Evolutionary conservation across 2,797 vertebrate species (phyloP).

Genomic region (Denticeps clupeoides): DNA sequence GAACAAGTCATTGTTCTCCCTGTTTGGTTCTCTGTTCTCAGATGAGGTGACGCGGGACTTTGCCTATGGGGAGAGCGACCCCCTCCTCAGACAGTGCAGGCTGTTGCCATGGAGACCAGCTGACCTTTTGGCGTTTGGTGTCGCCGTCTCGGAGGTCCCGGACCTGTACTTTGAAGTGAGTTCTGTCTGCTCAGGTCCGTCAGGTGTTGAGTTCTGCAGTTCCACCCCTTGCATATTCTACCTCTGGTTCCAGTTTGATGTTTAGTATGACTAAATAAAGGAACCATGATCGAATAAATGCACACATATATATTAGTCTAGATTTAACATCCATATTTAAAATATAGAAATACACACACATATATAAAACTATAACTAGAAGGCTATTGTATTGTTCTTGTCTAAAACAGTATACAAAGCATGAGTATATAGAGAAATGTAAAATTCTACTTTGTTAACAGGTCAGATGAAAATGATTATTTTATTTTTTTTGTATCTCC

Average conservation of each 20-base stretch:
- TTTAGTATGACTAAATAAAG: no score
- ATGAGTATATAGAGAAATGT: background rate
- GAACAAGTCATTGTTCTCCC: background rate
- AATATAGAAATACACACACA: no score
- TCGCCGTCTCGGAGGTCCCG: slow-evolving; percentile 58
- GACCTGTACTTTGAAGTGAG: slow-evolving; percentile 75
- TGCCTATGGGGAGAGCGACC: slow-evolving; percentile 66
- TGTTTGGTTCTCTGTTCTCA: slow-evolving; percentile 37
- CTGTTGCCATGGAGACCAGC: slow-evolving; percentile 73
- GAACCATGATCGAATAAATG: no score
- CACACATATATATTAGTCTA: no score
- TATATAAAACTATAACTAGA: no score
- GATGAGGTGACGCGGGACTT: slow-evolving; percentile 89
- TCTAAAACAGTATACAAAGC: no score
- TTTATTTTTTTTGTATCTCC: background rate
- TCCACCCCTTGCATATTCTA: no score
- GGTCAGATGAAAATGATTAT: background rate
- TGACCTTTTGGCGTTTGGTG: slow-evolving; percentile 55
- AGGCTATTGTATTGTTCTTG: background rate
- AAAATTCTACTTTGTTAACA: background rate
- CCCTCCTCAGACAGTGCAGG: slow-evolving; percentile 68
- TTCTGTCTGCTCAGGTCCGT: no score
- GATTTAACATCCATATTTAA: no score
- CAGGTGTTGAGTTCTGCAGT: no score
- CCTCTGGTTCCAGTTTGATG: no score